Evolutionary conservation across 2,797 vertebrate genomes (phyloP), one percentile per base, ranked within the genome.

Genomic region (Xenentodon cancila): DNA sequence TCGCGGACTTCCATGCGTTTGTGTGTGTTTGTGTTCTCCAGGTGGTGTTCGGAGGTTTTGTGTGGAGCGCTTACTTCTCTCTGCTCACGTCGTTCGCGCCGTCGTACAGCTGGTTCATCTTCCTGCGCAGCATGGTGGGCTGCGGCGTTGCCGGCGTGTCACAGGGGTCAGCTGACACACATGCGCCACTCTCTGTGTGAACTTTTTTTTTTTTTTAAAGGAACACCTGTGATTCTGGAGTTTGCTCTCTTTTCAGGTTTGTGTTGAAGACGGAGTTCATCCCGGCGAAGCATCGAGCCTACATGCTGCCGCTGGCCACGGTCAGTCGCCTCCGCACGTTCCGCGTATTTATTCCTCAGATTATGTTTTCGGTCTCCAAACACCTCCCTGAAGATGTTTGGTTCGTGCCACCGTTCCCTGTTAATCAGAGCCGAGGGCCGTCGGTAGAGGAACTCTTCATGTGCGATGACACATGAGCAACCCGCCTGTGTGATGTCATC

Each of bases 221-320:
- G 7, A 20, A 18, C 1, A n/a, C 5, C 19, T 40, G 37, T 57
- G 40, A 42, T 22, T 44, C 11, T 18, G 22, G 54, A 22, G 54
- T 43, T 9, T 42, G 32, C 15, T 19, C 49, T n/a, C 37, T 53
- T 46, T 45, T 34, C 79, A 98, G 97, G 63, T 94, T 97, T 58
- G 95, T 98, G 80, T 88, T 99, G 87, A 97, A 98, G 89, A 97
- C 96, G 0, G 97, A 99, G 81, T 97, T 97, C 89, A 93, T 99
- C 63, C 97, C 97, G 0, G 94, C 92, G 1, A 97, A 93, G 80
- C 90, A 96, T 34, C 88, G 96, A 75, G 92, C 95, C 15, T 93
- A 82, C 42, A 88, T 99, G 85, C 87, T 99, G 20, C 97, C 96
- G 0, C 89, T 98, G 73, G 94, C 96, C 52, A 89, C 95, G 15